These are phyloP conservation scores for Xylota sylvarum DNA, from an alignment of 2,888 invertebrate species.

Conservation along the genomic window DNA sequence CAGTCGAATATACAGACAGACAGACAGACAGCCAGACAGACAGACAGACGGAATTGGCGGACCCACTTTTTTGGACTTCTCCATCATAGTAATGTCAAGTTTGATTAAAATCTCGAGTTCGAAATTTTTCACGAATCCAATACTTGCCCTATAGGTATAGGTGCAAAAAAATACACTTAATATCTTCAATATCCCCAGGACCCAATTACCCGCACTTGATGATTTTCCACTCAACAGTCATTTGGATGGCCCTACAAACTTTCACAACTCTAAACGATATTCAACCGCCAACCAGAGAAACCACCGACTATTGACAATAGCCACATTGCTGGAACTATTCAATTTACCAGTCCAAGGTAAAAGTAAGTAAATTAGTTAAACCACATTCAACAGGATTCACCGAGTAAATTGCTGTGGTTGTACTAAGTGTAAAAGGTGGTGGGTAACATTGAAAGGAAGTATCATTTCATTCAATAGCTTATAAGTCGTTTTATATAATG, in stretches of 20 bases:
- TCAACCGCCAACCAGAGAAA: not conserved
- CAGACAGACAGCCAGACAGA: too few species aligned
- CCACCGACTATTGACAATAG: conserved; percentile 12
- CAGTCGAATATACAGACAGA: too few species aligned
- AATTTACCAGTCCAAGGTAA: conserved; percentile 15
- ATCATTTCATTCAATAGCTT: not conserved
- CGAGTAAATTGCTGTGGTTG: not conserved
- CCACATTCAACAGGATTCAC: conserved; percentile 11
- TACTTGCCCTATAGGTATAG: too few species aligned
- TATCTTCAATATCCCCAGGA: conserved; percentile 2
- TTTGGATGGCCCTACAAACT: conserved; percentile 6
- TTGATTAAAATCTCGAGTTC: too few species aligned
- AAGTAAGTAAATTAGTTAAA: conserved; percentile 22
- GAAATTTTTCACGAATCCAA: too few species aligned
- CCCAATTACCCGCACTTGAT: conserved; percentile 10
- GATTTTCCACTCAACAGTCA: conserved; percentile 19
- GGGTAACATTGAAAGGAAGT: not conserved
- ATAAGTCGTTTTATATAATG: not conserved
- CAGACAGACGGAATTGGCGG: too few species aligned
- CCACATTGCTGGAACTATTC: conserved; percentile 7
- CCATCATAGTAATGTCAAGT: too few species aligned
- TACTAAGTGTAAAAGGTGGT: not conserved
- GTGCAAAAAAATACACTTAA: not conserved
- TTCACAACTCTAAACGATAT: conserved; percentile 6
- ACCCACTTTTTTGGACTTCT: too few species aligned